These are phyloP conservation scores for Cephus nigrinus DNA, from an alignment of 2,888 invertebrate genomes.

Conservation along the genomic window DNA sequence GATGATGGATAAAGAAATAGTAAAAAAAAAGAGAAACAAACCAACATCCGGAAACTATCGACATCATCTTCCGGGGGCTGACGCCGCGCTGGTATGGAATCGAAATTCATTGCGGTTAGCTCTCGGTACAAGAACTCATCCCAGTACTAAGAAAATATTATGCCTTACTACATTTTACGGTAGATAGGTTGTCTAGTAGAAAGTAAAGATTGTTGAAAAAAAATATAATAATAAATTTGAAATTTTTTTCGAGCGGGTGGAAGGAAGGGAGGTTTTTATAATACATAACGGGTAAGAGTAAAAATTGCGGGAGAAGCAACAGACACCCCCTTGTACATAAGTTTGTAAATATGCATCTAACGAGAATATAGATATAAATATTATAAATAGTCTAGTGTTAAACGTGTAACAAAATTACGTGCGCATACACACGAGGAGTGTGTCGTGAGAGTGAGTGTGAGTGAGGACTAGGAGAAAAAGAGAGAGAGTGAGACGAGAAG, in stretches of 20 bases:
- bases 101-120: neutral
- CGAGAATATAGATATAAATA: slow-evolving; percentile 31
- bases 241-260: slow-evolving; percentile 5
- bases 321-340: slow-evolving; percentile 13
- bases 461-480: neutral
- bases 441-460: neutral
- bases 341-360: slow-evolving; percentile 60
- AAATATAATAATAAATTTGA: neutral
- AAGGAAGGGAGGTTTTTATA: neutral
- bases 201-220: neutral
- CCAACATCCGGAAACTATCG: neutral
- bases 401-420: neutral
- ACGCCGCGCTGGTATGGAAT: neutral
- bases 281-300: neutral
- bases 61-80: neutral
- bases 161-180: slow-evolving; percentile 5
- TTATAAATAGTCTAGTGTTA: neutral
- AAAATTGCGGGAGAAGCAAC: slow-evolving; percentile 8
- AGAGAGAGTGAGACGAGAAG: slow-evolving; percentile 20
- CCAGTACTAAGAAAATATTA: slow-evolving; percentile 18
- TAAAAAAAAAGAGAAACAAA: neutral
- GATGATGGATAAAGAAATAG: neutral
- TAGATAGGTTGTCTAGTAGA: neutral
- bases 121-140: slow-evolving; percentile 11
- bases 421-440: neutral